A percentile compares a stretch with the other conserved stretches of the same genome.
Conservation (phyloP, 2,888 invertebrate species). For the Neoscelio sp. region DNA sequence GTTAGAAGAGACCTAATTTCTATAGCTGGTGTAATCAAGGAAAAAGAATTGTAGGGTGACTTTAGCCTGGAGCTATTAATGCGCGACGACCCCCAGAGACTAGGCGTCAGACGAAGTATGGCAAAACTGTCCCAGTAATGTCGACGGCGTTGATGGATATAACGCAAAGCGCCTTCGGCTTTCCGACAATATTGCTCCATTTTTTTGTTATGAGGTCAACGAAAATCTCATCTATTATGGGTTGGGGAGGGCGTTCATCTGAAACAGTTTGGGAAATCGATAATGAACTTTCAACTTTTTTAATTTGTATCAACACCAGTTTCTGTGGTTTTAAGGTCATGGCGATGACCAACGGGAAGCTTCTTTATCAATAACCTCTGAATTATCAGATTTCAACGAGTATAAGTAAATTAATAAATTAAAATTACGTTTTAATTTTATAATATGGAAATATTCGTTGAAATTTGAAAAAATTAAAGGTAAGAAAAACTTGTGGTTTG, state of each 20-base stretch:
- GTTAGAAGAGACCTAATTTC: slow-evolving; percentile 51
- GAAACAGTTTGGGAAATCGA: too few species aligned
- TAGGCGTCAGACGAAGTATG: slow-evolving; percentile 61
- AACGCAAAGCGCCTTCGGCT: slow-evolving; percentile 39
- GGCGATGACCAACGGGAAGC: too few species aligned
- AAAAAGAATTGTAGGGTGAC: slow-evolving; percentile 59
- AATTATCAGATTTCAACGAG: too few species aligned
- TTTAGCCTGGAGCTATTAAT: slow-evolving; percentile 63
- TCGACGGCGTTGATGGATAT: slow-evolving; percentile 59
- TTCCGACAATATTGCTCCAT: slow-evolving; percentile 45
- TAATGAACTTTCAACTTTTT: too few species aligned
- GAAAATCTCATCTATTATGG: slow-evolving; percentile 17
- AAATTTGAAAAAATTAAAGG: too few species aligned
- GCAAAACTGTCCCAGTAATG: slow-evolving; percentile 63
- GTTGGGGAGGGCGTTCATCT: too few species aligned
- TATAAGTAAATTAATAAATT: too few species aligned
- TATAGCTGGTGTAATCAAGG: slow-evolving; percentile 47
- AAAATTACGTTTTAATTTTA: too few species aligned
- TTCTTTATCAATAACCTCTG: too few species aligned
- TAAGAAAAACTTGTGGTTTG: too few species aligned
- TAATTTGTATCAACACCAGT: background rate
- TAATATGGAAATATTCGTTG: too few species aligned
- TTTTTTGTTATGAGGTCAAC: slow-evolving; percentile 6
- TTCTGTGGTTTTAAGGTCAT: background rate
- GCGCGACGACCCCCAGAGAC: slow-evolving; percentile 55